Evolutionary conservation across 2,797 vertebrate species (phyloP), one percentile per base, ranked within the genome.

Genomic region (Neopelma chrysocephalum): DNA sequence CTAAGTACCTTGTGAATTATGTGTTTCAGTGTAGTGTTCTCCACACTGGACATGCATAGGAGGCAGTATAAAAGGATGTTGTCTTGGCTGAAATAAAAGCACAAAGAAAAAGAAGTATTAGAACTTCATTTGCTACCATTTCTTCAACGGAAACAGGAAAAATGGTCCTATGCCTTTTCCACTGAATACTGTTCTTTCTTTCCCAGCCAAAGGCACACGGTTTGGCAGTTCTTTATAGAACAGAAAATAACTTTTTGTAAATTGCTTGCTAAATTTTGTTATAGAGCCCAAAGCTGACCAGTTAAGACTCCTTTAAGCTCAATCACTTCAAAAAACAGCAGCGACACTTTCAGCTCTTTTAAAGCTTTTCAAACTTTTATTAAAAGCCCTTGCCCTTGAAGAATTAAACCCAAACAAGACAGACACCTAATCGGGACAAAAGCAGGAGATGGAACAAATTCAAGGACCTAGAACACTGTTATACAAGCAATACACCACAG

Each of bases 1-100:
- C 0, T 42, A 45, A 68, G 81, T 98, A 99, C 99, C 99, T 99
- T 99, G 99, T n/a, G 99, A 99, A 93, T 99, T 99, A 96, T 99
- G 99, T 10, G 98, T 99, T 97, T 99, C 99, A 86, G 98, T 98
- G 96, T 99, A 99, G 96, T 99, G 99, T 79, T 99, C 99, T 34
- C 98, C 98, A 69, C 99, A 99, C 97, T 99, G 99, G 89, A 99
- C 97, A 51, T 99, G 99, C 98, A 99, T 98, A 14, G 99, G 98
- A 92, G 99, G 98, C 97, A 99, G 97, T 97, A 99, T 99, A 96
- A 98, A 99, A 57, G 99, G 98, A 96, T 98, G 99, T 17, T 99
- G 99, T 86, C 99, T 97, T 23, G 98, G 98, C 99, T 99, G 97
- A 87, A 97, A 97, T 65, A 50, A 93, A 96, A 98, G 45, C 95